Conservation (phyloP, 2,888 invertebrate species). For the Lacanobia wlatinum region DNA sequence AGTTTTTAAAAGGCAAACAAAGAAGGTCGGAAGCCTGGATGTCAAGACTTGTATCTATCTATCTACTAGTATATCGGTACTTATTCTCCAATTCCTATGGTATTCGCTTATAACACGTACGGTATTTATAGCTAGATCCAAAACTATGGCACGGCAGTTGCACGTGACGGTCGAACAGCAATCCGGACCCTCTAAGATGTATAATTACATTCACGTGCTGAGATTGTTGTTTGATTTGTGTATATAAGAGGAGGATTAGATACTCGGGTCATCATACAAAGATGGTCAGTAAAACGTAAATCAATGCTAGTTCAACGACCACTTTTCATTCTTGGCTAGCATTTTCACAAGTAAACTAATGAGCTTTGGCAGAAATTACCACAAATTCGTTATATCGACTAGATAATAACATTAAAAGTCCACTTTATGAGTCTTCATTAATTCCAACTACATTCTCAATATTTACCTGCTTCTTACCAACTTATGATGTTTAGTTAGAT, state of each 20-base stretch:
- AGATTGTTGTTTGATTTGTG: not conserved
- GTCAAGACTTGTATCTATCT: not conserved
- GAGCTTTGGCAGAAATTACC: constrained; percentile 21
- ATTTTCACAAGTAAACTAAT: constrained; percentile 10
- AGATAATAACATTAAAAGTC: not conserved
- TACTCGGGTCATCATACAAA: not conserved
- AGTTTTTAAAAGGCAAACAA: not conserved
- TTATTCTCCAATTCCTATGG: not conserved
- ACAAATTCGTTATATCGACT: constrained; percentile 1
- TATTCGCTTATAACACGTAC: not conserved
- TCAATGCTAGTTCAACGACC: not conserved
- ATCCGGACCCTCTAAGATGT: not conserved
- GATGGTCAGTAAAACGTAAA: not conserved
- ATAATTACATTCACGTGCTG: not conserved
- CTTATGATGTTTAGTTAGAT: not conserved
- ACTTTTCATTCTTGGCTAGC: not conserved
- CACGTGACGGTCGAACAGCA: not conserved
- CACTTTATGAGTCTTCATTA: not conserved
- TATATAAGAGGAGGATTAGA: not conserved
- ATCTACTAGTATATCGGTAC: not conserved
- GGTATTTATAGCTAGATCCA: not conserved
- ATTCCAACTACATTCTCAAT: not conserved
- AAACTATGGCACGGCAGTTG: not conserved
- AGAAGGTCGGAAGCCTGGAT: not conserved
- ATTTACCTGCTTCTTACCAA: not conserved